These are phyloP conservation scores for Drosophila grimshawi DNA, from an alignment of 1,140 invertebrate genomes.

Conservation along the genomic window DNA sequence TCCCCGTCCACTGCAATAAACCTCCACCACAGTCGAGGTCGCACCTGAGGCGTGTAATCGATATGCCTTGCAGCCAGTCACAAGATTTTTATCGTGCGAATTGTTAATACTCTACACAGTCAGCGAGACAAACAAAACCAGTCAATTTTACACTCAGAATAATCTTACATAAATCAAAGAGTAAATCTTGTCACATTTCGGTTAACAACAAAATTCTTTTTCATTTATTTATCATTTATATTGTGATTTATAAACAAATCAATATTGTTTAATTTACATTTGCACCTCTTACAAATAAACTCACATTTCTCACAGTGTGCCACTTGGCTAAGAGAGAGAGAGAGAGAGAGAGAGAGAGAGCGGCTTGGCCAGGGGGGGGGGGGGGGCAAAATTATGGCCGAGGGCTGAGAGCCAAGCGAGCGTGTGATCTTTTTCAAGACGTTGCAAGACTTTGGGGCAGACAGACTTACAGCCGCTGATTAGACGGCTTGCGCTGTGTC, in stretches of 20 bases:
- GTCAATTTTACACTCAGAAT: not conserved
- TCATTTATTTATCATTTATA: too few species aligned
- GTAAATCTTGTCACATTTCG: too few species aligned
- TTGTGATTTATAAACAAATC: too few species aligned
- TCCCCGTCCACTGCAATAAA: not conserved
- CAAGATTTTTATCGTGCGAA: slow-evolving; percentile 79
- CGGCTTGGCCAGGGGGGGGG: not conserved
- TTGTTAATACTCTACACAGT: slow-evolving; percentile 74
- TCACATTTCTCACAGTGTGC: not conserved
- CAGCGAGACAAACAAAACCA: slow-evolving; percentile 26
- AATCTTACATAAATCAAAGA: too few species aligned
- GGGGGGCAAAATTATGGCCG: not conserved
- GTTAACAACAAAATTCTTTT: too few species aligned
- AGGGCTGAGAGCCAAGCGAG: slow-evolving; percentile 37
- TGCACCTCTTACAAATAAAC: too few species aligned
- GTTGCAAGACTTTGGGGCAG: not conserved
- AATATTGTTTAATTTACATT: too few species aligned
- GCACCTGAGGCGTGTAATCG: slow-evolving; percentile 80
- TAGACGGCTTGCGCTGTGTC: slow-evolving; percentile 63
- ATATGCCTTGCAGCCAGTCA: slow-evolving; percentile 59
- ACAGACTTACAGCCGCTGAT: slow-evolving; percentile 35
- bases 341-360: not conserved
- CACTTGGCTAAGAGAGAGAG: not conserved
- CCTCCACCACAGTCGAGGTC: slow-evolving; percentile 56
- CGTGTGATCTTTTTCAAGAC: slow-evolving; percentile 37